Percentiles rank a stretch among this genome's conserved stretches.
phyloP scores from a whole-genome alignment of 2,113 vertebrate species.

The Sisor rabdophorus region DNA sequence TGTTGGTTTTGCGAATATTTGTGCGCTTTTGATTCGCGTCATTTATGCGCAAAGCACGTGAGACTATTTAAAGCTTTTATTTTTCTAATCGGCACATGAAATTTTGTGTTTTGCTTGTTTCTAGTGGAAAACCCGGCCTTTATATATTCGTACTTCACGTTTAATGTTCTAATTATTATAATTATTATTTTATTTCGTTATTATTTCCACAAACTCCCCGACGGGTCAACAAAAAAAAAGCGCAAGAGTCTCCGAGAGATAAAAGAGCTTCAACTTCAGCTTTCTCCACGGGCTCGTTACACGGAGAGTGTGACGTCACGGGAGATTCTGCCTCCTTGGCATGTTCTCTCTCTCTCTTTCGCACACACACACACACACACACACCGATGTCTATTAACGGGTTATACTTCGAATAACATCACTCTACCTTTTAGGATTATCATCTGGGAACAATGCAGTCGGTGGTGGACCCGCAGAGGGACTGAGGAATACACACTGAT shows the following conservation, averaged over 20 bases:
- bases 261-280: slow-evolving; percentile 7
- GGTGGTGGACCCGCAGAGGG: slow-evolving; percentile 2
- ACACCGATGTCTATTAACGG: slow-evolving; percentile 35
- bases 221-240: neutral
- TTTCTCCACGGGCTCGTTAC: neutral
- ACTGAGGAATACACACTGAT: slow-evolving; percentile 6
- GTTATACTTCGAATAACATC: slow-evolving; percentile 40
- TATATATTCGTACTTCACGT: neutral
- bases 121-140: neutral
- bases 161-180: too few species aligned
- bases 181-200: too few species aligned
- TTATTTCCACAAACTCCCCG: too few species aligned
- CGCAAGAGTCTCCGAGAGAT: neutral
- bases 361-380: neutral
- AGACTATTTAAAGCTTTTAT: neutral
- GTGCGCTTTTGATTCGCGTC: neutral
- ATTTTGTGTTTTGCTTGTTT: neutral
- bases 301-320: slow-evolving; percentile 45
- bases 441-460: slow-evolving; percentile 28
- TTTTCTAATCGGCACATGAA: too few species aligned
- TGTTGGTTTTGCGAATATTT: neutral
- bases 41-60: neutral
- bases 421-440: slow-evolving; percentile 48
- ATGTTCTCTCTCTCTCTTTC: slow-evolving; percentile 19
- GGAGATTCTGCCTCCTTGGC: slow-evolving; percentile 31